A percentile compares a stretch with the other conserved stretches of the same genome.
These are phyloP conservation scores for Tetramorium simillimum DNA, from an alignment of 1,140 invertebrate species.

Conservation along the genomic window DNA sequence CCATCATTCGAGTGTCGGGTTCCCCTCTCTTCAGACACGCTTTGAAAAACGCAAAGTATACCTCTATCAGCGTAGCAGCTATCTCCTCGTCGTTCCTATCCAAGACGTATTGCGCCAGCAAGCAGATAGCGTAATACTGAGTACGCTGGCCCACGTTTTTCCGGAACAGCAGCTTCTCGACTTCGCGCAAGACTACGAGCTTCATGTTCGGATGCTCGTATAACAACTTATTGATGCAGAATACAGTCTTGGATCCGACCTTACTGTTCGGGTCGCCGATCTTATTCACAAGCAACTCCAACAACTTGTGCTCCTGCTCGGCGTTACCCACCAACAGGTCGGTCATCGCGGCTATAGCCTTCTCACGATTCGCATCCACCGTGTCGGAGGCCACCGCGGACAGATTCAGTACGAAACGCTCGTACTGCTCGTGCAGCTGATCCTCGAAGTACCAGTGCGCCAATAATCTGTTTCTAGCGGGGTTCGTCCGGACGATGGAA, in stretches of 20 bases:
- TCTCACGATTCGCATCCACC: conserved; percentile 92
- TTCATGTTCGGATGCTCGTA: conserved; percentile 97
- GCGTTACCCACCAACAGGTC: conserved; percentile 93
- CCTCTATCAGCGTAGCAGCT: conserved; percentile 92
- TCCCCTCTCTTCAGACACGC: conserved; percentile 96
- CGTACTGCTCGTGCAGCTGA: conserved; percentile 92
- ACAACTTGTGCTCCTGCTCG: conserved; percentile 95
- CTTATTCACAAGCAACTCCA: conserved; percentile 96
- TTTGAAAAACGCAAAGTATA: conserved; percentile 99
- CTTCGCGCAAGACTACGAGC: conserved; percentile 92
- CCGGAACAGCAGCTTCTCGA: conserved; percentile 96
- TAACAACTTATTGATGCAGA: conserved; percentile 94
- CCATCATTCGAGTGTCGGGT: conserved; percentile 96
- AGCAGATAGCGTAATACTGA: conserved; percentile 97
- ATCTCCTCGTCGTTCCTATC: conserved; percentile 90
- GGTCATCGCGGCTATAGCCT: conserved; percentile 91
- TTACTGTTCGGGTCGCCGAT: conserved; percentile 96
- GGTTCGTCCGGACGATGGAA: conserved; percentile 83
- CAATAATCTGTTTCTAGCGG: conserved; percentile 85
- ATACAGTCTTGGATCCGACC: conserved; percentile 94
- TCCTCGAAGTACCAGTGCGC: conserved; percentile 93
- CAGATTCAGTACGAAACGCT: conserved; percentile 89
- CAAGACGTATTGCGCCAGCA: conserved; percentile 93
- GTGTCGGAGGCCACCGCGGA: conserved; percentile 89
- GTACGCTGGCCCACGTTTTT: conserved; percentile 93